These are phyloP conservation scores for Vulpes lagopus DNA, from an alignment of 2,113 vertebrate genomes.

Conservation along the genomic window DNA sequence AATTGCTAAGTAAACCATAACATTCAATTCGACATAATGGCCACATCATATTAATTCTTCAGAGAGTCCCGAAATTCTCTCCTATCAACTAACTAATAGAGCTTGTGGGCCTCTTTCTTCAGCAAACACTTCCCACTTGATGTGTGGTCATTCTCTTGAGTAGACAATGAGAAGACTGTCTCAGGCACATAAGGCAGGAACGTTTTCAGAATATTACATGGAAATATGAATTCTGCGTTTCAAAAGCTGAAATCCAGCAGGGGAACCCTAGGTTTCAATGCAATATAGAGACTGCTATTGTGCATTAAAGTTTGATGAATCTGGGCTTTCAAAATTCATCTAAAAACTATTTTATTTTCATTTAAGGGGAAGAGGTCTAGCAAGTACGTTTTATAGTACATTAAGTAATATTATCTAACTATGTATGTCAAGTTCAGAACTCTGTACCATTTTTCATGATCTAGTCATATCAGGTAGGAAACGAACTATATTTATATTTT, in stretches of 20 bases:
- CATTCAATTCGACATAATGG: background rate
- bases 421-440: background rate
- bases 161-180: background rate
- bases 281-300: background rate
- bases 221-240: background rate
- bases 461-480: background rate
- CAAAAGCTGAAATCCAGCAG: background rate
- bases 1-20: background rate
- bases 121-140: background rate
- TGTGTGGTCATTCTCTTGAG: background rate
- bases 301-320: background rate
- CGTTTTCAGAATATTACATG: background rate
- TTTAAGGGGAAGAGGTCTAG: conserved; percentile 5
- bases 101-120: background rate
- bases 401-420: background rate
- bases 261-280: background rate
- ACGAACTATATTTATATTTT: background rate
- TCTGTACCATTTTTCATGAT: background rate
- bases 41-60: background rate
- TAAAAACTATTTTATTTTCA: conserved; percentile 20
- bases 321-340: background rate
- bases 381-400: background rate
- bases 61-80: background rate
- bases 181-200: background rate
- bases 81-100: background rate